These are phyloP conservation scores for Intellagama lesueurii DNA, from an alignment of 2,797 vertebrate genomes.

Conservation along the genomic window DNA sequence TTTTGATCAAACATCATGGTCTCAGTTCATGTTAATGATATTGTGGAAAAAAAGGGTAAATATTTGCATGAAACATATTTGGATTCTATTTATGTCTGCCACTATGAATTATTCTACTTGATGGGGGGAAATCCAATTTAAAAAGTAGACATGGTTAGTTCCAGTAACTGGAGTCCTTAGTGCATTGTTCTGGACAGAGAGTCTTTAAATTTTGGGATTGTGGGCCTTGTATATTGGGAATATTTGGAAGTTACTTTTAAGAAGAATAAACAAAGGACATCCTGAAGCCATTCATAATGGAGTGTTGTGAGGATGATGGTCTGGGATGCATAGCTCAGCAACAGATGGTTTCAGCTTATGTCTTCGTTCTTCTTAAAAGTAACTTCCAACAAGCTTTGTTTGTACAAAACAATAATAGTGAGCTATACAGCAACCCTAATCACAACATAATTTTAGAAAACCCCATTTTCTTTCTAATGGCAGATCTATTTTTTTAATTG, in stretches of 20 bases:
- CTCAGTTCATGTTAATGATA: conserved; percentile 49
- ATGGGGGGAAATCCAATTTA: neutral
- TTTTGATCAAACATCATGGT: neutral
- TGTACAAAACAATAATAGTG: conserved; percentile 11
- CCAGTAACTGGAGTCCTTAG: conserved; percentile 29
- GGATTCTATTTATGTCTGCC: conserved; percentile 47
- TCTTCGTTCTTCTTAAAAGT: no score
- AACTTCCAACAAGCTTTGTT: no score
- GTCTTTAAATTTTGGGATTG: neutral
- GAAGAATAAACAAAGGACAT: no score
- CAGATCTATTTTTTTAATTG: neutral
- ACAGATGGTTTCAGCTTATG: no score
- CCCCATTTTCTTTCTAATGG: conserved; percentile 20
- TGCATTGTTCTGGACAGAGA: neutral
- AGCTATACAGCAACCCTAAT: conserved; percentile 33
- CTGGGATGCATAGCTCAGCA: no score
- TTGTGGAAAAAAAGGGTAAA: conserved; percentile 31
- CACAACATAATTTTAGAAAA: conserved; percentile 37
- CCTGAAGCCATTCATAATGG: no score
- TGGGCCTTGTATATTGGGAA: conserved; percentile 23
- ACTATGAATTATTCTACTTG: neutral
- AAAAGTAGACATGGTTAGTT: conserved; percentile 39
- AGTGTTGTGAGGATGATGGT: no score
- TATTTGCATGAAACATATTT: conserved; percentile 39
- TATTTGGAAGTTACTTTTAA: no score